Base-by-base conservation (phyloP, 2,113 vertebrate genomes). In the Megaleporinus macrocephalus region DNA sequence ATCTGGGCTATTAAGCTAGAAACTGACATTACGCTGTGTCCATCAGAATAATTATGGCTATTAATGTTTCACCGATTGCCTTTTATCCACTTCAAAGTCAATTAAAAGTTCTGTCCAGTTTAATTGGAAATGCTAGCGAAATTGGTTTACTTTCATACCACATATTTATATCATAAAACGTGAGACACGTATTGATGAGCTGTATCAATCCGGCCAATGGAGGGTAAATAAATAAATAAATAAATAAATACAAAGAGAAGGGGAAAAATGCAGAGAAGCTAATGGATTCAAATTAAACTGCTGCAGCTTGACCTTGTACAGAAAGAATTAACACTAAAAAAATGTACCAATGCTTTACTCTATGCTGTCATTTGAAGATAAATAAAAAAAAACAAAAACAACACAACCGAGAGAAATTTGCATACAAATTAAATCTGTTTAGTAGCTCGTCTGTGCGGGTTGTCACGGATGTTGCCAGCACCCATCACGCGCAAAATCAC, bases 381-480 rank as follows among this genome's bases (percentile, higher is more conserved):
- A 89, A 90, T 89, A 24, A 47, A 26, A 47, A 63, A 30, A 0
- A 53, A 36, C n/a, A n/a, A n/a, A 16, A 30, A 65, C 15, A 81
- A 78, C 80, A 83, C 86, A 78, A 76, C 71, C 53, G 2, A 79
- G 76, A 47, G 72, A 63, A 75, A 93, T 92, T 92, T 89, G 87
- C 91, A 94, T 93, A 90, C 87, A 92, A 92, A 93, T 93, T 86
- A 86, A 87, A 91, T 88, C 73, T 88, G 78, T 89, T 88, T 76
- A 79, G 81, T 62, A 36, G 76, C 80, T 87, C 73, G 71, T 81
- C 68, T 75, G 89, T 76, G 86, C 84, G 69, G 77, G 29, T 73
- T 88, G 89, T 91, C 83, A 79, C 63, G 74, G 84, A 73, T 78
- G 51, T 33, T 68, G 84, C 63, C 44, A 82, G 73, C 76, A 20